Evolutionary conservation across 2,888 invertebrate genomes (phyloP), one percentile per base, ranked within the genome.

Genomic region (Gymnosoma rotundatum): DNA sequence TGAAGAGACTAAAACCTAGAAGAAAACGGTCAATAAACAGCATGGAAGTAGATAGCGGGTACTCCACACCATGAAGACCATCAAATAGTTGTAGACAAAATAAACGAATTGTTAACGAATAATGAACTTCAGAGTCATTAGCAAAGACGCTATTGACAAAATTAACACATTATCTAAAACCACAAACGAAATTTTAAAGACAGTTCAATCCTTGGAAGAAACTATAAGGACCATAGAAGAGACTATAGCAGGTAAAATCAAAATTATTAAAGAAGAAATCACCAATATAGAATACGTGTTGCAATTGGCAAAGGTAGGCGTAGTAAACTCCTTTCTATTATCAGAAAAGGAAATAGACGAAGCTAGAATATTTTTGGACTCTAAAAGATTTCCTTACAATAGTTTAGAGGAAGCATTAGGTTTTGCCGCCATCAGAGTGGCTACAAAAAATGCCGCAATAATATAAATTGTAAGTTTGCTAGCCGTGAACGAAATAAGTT

Each of bases 361-460:
- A 52, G 52, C 18, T 20, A 36, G 18, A 69, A 32, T 16, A 45
- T 69, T 69, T 58, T 56, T 69, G 25, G 56, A 58, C 7, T 45
- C n/a, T 18, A 5, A 32, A 69, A 45, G 20, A 36, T 36, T 36
- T 36, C 36, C 70, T 32, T 60, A 70, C 42, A 60, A 21, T 42
- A 60, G 25, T 60, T 48, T 70, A 48, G 60, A 48, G 38, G 25
- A 70, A 70, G 64, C 50, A 6, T 66, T 66, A 66, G 50, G 64
- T 32, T 66, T 66, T 66, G 25, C 50, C 10, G 16, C 1, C 5
- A 45, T 45, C 12, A 45, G 16, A 45, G 16, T 45, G 12, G 12
- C 60, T 42, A 61, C 42, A 20, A 21, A 42, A 14, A 38, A 61
- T 20, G 10, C 42, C 5, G 20, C 42, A 42, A 42, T 61, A 42